phyloP scores from a whole-genome alignment of 2,888 invertebrate genomes.

The Salpingus planirostris region DNA sequence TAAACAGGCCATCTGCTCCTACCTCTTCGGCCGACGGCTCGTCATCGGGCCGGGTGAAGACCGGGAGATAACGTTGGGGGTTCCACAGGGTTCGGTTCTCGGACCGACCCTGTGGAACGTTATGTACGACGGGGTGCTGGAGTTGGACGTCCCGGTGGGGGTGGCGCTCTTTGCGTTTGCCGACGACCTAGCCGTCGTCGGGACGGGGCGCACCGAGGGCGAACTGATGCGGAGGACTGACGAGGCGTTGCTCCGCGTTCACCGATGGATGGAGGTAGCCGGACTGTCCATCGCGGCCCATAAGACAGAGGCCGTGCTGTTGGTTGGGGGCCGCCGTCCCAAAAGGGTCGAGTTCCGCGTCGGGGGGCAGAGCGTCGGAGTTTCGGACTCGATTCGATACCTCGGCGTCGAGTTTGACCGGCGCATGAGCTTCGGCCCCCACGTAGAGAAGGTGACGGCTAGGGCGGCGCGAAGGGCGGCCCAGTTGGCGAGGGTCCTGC shows the following conservation, averaged over 20 bases:
- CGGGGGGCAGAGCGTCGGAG: no score
- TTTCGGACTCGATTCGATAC: no score
- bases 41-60: neutral
- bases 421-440: neutral
- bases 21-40: neutral
- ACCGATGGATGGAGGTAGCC: neutral
- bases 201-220: neutral
- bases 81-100: neutral
- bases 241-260: neutral
- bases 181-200: neutral
- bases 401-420: neutral
- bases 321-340: neutral
- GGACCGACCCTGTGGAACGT: neutral
- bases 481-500: conserved; percentile 7
- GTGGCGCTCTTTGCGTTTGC: neutral
- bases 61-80: neutral
- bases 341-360: no score
- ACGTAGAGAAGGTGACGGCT: conserved; percentile 1
- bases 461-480: conserved; percentile 4
- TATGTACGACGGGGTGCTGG: neutral
- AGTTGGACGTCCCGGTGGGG: neutral
- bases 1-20: neutral
- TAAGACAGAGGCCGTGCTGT: neutral
- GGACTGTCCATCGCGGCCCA: neutral
- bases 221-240: neutral